Conservation (phyloP, 1,140 invertebrate species). For the Intoshia linei region DNA sequence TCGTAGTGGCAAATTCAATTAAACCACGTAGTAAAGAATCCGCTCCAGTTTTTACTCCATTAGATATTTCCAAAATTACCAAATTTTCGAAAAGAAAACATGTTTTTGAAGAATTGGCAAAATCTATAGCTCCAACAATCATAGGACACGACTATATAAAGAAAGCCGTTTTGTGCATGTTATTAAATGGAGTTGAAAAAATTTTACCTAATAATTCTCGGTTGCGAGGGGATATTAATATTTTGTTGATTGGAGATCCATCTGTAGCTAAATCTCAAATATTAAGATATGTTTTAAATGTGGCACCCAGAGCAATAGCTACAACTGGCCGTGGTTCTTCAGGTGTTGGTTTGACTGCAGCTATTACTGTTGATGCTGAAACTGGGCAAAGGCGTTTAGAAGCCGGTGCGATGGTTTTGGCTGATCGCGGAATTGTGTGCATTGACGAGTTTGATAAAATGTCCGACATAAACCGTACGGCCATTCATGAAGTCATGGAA, state of each 20-base stretch:
- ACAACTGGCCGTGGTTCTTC: conserved; percentile 77
- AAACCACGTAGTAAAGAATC: conserved; percentile 57
- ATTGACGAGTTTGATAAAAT: conserved; percentile 99
- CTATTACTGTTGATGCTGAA: conserved; percentile 72
- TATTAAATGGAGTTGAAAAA: conserved; percentile 81
- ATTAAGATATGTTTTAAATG: conserved; percentile 57
- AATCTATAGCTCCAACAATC: conserved; percentile 80
- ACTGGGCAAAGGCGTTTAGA: conserved; percentile 51
- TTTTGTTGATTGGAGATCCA: conserved; percentile 83
- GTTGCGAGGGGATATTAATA: conserved; percentile 82
- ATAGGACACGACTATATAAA: conserved; percentile 86
- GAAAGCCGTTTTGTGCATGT: conserved; percentile 64
- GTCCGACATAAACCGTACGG: conserved; percentile 93
- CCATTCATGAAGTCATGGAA: conserved; percentile 71
- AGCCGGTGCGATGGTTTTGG: conserved; percentile 95
- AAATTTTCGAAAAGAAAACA: conserved; percentile 41
- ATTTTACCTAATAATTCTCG: conserved; percentile 68
- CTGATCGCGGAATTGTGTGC: conserved; percentile 80
- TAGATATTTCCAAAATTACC: conserved; percentile 62
- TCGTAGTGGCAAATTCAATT: conserved; percentile 69
- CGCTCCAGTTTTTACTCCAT: conserved; percentile 36
- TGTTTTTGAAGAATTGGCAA: conserved; percentile 56
- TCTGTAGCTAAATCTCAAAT: conserved; percentile 93
- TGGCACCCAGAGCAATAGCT: conserved; percentile 65
- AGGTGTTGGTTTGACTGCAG: conserved; percentile 87